These are phyloP conservation scores for Drosophila baimaii DNA, from an alignment of 1,140 invertebrate species.

Conservation along the genomic window DNA sequence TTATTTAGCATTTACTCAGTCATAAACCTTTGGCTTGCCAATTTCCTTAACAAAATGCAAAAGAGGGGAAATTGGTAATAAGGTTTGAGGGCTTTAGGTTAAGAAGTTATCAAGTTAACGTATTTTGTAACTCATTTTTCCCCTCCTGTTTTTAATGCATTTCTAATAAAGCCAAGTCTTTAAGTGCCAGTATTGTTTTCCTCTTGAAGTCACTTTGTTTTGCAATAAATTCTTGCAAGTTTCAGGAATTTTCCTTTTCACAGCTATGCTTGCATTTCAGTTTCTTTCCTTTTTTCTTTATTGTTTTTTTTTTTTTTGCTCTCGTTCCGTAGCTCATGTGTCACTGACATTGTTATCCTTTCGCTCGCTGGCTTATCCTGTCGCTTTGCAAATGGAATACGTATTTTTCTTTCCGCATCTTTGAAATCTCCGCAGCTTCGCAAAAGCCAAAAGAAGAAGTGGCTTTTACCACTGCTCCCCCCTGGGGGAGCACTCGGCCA, in stretches of 20 bases:
- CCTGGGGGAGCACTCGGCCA: slow-evolving; percentile 9
- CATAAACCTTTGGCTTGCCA: slow-evolving; percentile 16
- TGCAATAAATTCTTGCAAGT: slow-evolving; percentile 3
- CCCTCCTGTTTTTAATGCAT: too few relatives aligned
- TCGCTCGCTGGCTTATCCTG: slow-evolving; percentile 72
- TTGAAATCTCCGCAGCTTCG: slow-evolving; percentile 36
- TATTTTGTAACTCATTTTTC: too few relatives aligned
- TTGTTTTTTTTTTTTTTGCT: background rate
- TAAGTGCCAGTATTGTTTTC: slow-evolving; percentile 5
- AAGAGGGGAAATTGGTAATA: background rate
- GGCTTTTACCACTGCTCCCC: slow-evolving; percentile 15
- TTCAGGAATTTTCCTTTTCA: background rate
- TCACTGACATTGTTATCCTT: slow-evolving; percentile 76
- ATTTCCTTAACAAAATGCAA: slow-evolving; percentile 13
- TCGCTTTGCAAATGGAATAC: slow-evolving; percentile 68
- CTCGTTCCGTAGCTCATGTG: slow-evolving; percentile 58
- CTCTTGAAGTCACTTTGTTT: slow-evolving; percentile 2
- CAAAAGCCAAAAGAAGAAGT: slow-evolving; percentile 38
- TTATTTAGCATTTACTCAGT: background rate
- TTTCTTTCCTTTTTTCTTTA: background rate
- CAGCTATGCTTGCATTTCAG: background rate
- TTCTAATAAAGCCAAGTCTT: too few relatives aligned
- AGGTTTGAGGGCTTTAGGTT: background rate
- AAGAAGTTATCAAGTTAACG: too few relatives aligned
- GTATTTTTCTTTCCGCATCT: slow-evolving; percentile 36